Evolutionary conservation across 2,797 vertebrate genomes (phyloP), one percentile per base, ranked within the genome.

Genomic region (Lepidocolaptes lacrymiger): DNA sequence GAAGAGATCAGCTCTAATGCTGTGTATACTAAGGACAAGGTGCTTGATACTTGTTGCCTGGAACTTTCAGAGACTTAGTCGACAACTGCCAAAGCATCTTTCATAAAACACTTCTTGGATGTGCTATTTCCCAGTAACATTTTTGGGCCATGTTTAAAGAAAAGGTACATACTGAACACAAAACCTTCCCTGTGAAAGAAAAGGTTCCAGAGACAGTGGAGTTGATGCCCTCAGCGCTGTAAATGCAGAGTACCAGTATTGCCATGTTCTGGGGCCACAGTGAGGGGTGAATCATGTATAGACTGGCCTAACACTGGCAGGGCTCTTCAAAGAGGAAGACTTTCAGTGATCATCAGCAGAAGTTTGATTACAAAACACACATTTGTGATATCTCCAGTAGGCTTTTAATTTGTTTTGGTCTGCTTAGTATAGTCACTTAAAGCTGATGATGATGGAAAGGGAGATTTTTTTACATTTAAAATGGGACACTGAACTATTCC

Each of bases 231-330:
- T 56, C 41, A 15, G 2, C 46, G 14, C 51, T 78, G 17, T 61
- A 21, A 83, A 24, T 41, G 27, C 9, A 32, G 43, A 51, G 30
- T 21, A 1, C 41, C 14, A 12, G 22, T 48, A 34, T 30, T 69
- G 66, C 27, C 6, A 1, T 3, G 43, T 52, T 26, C 26, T 34
- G 26, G 48, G 34, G 26, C 30, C 80, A 12, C 39, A 59, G 36
- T 24, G 43, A n/a, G 21, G 12, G 7, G 4, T 37, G 20, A 55
- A 27, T 51, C 13, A 2, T 0, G 1, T 34, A 28, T 4, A 63
- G 13, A 19, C 24, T 61, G 41, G 6, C 24, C 56, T 69, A 85
- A n/a, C 2, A 3, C 8, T 62, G 71, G 22, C 8, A 59, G 32
- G 14, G 12, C 51, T 83, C 24, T 56, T 74, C 2, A 1, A 28